Percentiles rank a stretch among this genome's conserved stretches.
Evolutionary conservation across 1,140 invertebrate species (phyloP).

Genomic region (Pseudomyrmex cubaensis): DNA sequence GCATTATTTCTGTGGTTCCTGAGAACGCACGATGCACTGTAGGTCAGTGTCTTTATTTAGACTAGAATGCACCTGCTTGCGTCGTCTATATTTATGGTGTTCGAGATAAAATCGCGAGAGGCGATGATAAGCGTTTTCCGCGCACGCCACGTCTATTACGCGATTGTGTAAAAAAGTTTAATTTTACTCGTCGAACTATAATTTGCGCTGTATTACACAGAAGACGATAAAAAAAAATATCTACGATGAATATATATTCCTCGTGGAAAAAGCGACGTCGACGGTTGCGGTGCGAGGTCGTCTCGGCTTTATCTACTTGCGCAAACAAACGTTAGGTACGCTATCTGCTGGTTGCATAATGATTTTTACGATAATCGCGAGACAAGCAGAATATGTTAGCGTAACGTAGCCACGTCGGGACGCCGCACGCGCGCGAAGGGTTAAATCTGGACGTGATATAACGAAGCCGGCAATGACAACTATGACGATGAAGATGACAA

Average conservation of each 20-base stretch:
- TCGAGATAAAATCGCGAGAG: not conserved
- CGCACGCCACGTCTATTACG: not conserved
- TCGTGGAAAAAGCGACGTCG: not conserved
- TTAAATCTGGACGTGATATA: slow-evolving; percentile 50
- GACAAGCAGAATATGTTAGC: not conserved
- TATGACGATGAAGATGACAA: not conserved
- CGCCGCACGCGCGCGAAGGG: not conserved
- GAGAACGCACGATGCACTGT: not conserved
- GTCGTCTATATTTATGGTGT: slow-evolving; percentile 5
- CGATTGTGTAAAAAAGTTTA: not conserved
- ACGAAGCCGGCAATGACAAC: not conserved
- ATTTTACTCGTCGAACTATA: not conserved
- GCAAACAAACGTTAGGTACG: slow-evolving; percentile 36
- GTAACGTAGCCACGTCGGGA: not conserved
- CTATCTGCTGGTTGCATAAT: slow-evolving; percentile 55
- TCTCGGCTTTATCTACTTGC: slow-evolving; percentile 46
- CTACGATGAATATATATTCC: not conserved
- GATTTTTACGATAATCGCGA: slow-evolving; percentile 53
- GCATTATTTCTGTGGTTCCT: not conserved
- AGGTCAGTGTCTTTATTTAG: slow-evolving; percentile 47
- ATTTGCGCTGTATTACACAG: not conserved
- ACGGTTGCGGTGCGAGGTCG: not conserved
- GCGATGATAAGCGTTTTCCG: not conserved
- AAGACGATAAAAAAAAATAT: not conserved
- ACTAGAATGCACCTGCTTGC: slow-evolving; percentile 13